Base-by-base conservation (phyloP, 2,113 vertebrate species). In the Paralichthys olivaceus region DNA sequence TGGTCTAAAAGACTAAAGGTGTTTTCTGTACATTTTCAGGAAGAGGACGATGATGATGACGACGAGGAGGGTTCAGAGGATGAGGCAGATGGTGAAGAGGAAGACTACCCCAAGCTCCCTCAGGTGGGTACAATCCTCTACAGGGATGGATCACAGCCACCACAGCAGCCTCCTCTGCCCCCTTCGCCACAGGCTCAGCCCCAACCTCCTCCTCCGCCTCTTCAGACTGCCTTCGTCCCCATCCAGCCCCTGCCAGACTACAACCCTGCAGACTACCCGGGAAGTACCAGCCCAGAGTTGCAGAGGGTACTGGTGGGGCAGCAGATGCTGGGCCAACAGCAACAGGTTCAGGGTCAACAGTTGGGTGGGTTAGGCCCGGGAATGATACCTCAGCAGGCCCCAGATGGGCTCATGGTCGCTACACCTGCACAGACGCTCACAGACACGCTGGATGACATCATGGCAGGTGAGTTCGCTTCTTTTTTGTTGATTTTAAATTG, bases 381-480 rank as follows among this genome's bases (percentile, higher is more conserved):
- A 77, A 95, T 98, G 87, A 96, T 98, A 81, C 87, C 86, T 93
- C 94, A 96, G 91, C 96, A 97, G 94, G 95, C 96, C 90, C 87
- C 89, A 51, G 91, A 93, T 57, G 92, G 91, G 51, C 91, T 93
- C 77, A 92, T 93, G 92, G 92, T 93, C 58, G 92, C 92, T 34
- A 92, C 91, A 80, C 92, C 91, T 77, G 91, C 92, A 79, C 92
- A 93, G 84, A 93, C 91, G 75, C 97, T 99, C 94, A 99, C 97
- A 91, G 98, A 99, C 95, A 99, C 98, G 94, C 96, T 99, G 95
- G 97, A 99, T 92, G 97, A 99, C 95, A 98, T 99, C 94, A 98
- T 99, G 96, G 96, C 96, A 94, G 97, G 98, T 96, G 91, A 90
- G 96, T 94, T 90, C 75, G 93, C 5, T 37, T 56, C 49, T 53